phyloP scores from a whole-genome alignment of 2,113 vertebrate species.

The Oreocharis arfaki region DNA sequence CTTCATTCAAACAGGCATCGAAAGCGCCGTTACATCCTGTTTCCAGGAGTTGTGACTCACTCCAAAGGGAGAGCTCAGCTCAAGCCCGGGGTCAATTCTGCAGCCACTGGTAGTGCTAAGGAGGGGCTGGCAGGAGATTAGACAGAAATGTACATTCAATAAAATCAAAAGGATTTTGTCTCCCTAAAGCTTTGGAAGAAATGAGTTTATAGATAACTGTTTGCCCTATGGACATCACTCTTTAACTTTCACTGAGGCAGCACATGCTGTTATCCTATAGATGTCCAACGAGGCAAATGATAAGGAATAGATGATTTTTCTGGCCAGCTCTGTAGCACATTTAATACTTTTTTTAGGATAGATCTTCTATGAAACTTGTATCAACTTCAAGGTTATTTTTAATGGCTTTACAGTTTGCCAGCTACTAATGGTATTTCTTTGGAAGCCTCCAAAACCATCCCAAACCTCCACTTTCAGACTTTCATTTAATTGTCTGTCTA shows the following conservation, averaged over 20 bases:
- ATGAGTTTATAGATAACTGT: constrained; percentile 61
- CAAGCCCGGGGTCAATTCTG: constrained; percentile 62
- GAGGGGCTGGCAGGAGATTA: constrained; percentile 47
- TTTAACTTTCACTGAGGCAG: constrained; percentile 37
- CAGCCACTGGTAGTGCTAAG: constrained; percentile 62
- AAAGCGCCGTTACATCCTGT: constrained; percentile 1
- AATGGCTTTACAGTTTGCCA: constrained; percentile 57
- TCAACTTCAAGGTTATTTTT: constrained; percentile 19
- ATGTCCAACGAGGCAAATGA: background rate
- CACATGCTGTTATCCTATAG: background rate
- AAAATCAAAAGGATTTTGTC: constrained; percentile 63
- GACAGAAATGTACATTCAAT: constrained; percentile 56
- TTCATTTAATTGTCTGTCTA: constrained; percentile 58
- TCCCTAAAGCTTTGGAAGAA: constrained; percentile 59
- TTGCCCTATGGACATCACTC: constrained; percentile 42
- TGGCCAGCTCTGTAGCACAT: background rate
- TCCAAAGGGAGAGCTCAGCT: constrained; percentile 60
- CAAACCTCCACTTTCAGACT: constrained; percentile 47
- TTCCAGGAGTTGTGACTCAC: constrained; percentile 50
- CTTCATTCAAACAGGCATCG: constrained; percentile 43
- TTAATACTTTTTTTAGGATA: background rate
- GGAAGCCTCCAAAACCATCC: constrained; percentile 53
- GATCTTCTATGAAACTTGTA: constrained; percentile 27
- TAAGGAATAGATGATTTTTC: background rate
- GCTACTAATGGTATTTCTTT: constrained; percentile 46